Evolutionary conservation across 2,113 vertebrate species (phyloP).

Genomic region (Chunga burmeisteri): DNA sequence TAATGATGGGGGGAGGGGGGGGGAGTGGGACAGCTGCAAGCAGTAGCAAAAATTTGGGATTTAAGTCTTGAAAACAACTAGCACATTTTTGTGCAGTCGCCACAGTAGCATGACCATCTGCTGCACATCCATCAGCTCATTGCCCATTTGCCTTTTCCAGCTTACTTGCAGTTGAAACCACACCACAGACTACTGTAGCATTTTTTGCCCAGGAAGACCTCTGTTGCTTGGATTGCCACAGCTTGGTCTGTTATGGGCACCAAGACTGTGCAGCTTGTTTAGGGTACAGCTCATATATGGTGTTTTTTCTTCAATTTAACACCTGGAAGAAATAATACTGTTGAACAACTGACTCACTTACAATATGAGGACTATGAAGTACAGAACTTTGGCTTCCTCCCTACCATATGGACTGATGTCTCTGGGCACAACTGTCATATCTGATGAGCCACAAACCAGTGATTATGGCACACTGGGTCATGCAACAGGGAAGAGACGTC

Average conservation of each 20-base stretch:
- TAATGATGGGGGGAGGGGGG: background rate
- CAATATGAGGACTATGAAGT: background rate
- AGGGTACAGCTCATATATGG: background rate
- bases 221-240: background rate
- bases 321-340: background rate
- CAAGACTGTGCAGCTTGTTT: background rate
- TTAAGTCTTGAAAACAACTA: background rate
- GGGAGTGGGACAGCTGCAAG: background rate
- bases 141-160: background rate
- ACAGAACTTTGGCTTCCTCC: background rate
- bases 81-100: background rate
- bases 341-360: background rate
- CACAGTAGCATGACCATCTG: background rate
- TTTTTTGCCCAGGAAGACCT: background rate
- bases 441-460: background rate
- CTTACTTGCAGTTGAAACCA: background rate
- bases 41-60: background rate
- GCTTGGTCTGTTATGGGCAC: background rate
- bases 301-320: background rate
- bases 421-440: background rate
- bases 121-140: background rate
- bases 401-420: background rate
- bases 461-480: background rate
- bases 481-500: background rate
- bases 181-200: background rate